Percentiles rank a stretch among this genome's conserved stretches.
Conservation (phyloP, 1,140 invertebrate genomes). For the Propsilocerus akamusi region DNA sequence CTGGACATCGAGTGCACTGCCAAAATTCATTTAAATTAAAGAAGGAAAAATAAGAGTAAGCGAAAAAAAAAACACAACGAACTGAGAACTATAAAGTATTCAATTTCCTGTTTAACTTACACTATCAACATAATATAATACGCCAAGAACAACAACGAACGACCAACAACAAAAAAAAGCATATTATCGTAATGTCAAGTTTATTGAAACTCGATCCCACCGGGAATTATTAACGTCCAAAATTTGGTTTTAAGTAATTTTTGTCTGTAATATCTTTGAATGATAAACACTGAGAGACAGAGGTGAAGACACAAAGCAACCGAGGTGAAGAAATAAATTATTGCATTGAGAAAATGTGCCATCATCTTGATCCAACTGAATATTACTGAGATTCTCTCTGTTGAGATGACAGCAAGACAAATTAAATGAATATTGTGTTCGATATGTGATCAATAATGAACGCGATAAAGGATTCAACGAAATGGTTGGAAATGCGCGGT, state of each 20-base stretch:
- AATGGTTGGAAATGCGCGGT: conserved; percentile 20
- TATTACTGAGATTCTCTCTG: neutral
- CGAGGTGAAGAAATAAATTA: neutral
- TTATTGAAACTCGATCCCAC: conserved; percentile 3
- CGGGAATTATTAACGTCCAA: neutral
- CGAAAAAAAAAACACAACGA: neutral
- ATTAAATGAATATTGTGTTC: no score
- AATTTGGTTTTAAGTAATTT: neutral
- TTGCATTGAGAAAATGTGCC: neutral
- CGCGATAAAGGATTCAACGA: neutral
- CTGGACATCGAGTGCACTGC: neutral
- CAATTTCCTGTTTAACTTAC: conserved; percentile 4
- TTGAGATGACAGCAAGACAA: no score
- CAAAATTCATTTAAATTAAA: neutral
- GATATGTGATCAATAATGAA: neutral
- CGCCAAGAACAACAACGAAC: neutral
- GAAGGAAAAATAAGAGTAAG: neutral
- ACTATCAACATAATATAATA: conserved; percentile 2
- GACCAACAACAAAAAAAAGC: neutral
- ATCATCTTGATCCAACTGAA: conserved; percentile 1
- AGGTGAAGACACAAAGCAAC: neutral
- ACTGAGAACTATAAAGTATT: conserved; percentile 3
- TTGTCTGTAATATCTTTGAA: neutral
- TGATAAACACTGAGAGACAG: neutral
- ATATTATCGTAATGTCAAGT: conserved; percentile 3